Evolutionary conservation across 2,797 vertebrate genomes (phyloP), one percentile per base, ranked within the genome.

Genomic region (Oreortyx pictus): DNA sequence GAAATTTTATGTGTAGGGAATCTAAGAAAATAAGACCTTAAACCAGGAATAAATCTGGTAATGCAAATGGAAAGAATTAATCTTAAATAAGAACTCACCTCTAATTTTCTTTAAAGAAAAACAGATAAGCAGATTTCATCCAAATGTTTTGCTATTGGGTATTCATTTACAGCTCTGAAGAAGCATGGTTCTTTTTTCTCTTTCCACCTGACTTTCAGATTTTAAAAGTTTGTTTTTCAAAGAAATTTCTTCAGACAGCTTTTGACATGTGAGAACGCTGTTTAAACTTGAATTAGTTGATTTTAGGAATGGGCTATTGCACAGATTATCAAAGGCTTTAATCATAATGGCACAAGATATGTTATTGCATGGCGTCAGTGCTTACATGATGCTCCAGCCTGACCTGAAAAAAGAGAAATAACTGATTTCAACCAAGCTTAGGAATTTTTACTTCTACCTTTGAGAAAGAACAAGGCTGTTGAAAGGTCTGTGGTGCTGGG

Each of bases 1-100:
- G 80, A 92, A 95, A 91, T 84, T 86, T 0, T 2, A 93, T 88
- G 57, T 92, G 41, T 12, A 3, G 27, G 46, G 35, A 54, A 74
- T n/a, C 41, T 74, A 76, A 92, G 80, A 92, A 64, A 4, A 20
- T 24, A 92, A 86, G 39, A 73, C 79, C 50, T 79, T 86, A 86
- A 52, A 72, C 56, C 17, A 49, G 20, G 20, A 91, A 86, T 93
- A 86, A 88, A 71, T 71, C 29, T 92, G 22, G 41, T 46, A 76
- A 86, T 6, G 24, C 4, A 95, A 91, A 71, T 20, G 14, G 52
- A 71, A 88, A 84, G 29, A 94, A 78, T 44, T 82, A 6, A 44
- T 56, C 39, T 70, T 22, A 75, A 90, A 72, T 47, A 84, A 61
- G 73, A 90, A 75, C n/a, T 78, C 39, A 81, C 80, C 13, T 76